Evolutionary conservation across 2,888 invertebrate species (phyloP).

Genomic region (Sinopyrophorus schimmeli): DNA sequence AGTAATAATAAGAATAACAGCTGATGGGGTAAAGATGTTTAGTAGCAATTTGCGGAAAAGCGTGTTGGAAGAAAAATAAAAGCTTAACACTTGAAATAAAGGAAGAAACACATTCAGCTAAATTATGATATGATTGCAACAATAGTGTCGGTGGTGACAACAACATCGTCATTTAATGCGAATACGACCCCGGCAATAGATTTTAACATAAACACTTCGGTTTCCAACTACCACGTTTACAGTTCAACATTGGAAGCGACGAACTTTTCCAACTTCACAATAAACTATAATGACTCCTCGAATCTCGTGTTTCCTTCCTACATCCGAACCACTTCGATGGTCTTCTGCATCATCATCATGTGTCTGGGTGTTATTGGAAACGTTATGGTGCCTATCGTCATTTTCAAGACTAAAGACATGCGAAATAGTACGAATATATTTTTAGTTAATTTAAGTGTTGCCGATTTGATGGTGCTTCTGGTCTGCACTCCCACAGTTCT

Average conservation of each 20-base stretch:
- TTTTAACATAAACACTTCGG: conserved; percentile 23
- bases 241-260: conserved; percentile 18
- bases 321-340: conserved; percentile 85
- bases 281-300: conserved; percentile 44
- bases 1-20: conserved; percentile 21
- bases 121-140: conserved; percentile 53
- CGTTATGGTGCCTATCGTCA: conserved; percentile 91
- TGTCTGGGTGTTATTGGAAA: conserved; percentile 90
- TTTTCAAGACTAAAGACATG: conserved; percentile 90
- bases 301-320: conserved; percentile 72
- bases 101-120: conserved; percentile 23
- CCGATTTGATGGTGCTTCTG: conserved; percentile 87
- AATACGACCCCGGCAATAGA: conserved; percentile 26
- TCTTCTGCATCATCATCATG: conserved; percentile 86
- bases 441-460: conserved; percentile 89
- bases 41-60: conserved; percentile 17
- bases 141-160: conserved; percentile 28
- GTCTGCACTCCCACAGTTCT: conserved; percentile 92
- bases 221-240: conserved; percentile 26
- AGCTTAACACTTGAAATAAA: conserved; percentile 13
- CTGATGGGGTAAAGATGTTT: conserved; percentile 8
- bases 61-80: conserved; percentile 18
- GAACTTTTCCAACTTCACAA: conserved; percentile 29
- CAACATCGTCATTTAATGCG: conserved; percentile 20
- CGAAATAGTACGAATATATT: conserved; percentile 94